phyloP scores from a whole-genome alignment of 2,113 vertebrate genomes.

The Oryzias melastigma region DNA sequence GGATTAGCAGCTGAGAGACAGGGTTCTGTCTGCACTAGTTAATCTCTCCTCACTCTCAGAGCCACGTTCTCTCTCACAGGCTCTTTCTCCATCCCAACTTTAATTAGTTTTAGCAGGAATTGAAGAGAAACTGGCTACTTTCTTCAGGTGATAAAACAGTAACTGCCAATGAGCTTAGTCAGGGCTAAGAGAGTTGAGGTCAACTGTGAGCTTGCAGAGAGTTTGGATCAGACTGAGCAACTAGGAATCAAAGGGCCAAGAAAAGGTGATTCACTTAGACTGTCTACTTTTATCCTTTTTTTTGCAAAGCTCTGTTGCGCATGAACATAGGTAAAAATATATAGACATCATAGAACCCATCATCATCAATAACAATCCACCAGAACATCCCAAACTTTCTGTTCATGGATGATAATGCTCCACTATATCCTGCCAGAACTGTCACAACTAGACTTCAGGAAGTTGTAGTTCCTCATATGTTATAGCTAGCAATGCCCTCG shows the following conservation, averaged over 20 bases:
- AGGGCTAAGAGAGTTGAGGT: conserved; percentile 64
- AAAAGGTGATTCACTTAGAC: not conserved
- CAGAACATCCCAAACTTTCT: too few relatives aligned
- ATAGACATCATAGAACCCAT: too few relatives aligned
- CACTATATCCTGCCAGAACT: too few relatives aligned
- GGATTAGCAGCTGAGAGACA: conserved; percentile 67
- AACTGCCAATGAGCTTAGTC: conserved; percentile 62
- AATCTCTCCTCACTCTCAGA: conserved; percentile 60
- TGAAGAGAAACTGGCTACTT: conserved; percentile 58
- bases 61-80: conserved; percentile 38
- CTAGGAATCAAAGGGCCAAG: conserved; percentile 7
- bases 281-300: not conserved
- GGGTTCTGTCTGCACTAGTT: conserved; percentile 60
- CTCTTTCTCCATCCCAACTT: conserved; percentile 58
- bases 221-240: conserved; percentile 40
- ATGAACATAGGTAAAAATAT: too few relatives aligned
- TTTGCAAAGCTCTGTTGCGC: not conserved
- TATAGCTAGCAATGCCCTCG: too few relatives aligned
- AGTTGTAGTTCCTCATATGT: too few relatives aligned
- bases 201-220: conserved; percentile 41
- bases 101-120: conserved; percentile 72
- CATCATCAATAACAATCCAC: too few relatives aligned
- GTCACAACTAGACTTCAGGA: too few relatives aligned
- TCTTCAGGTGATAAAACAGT: conserved; percentile 70
- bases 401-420: too few relatives aligned